phyloP scores from a whole-genome alignment of 1,140 invertebrate genomes.

The Euschistus heros region DNA sequence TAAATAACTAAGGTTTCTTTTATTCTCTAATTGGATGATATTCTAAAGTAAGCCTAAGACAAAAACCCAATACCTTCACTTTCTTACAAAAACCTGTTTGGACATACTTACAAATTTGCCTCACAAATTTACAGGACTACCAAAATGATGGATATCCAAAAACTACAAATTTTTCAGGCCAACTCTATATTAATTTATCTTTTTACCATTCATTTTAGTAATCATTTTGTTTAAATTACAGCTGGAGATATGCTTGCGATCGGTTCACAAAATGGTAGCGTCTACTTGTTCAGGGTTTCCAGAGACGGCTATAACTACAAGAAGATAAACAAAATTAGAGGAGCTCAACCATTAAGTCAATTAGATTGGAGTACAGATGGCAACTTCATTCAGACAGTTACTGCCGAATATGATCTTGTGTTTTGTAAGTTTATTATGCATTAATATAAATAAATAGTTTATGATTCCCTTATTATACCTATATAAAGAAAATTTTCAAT shows the following conservation, averaged over 20 bases:
- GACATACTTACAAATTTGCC: too few relatives aligned
- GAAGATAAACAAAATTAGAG: slow-evolving; percentile 74
- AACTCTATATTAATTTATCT: too few relatives aligned
- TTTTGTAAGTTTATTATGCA: slow-evolving; percentile 56
- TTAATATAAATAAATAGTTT: slow-evolving; percentile 7
- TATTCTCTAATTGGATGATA: too few relatives aligned
- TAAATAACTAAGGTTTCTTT: too few relatives aligned
- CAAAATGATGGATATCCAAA: too few relatives aligned
- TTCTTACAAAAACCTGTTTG: too few relatives aligned
- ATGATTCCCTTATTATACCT: neutral
- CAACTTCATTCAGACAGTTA: slow-evolving; percentile 75
- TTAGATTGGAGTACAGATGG: slow-evolving; percentile 88
- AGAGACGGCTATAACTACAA: slow-evolving; percentile 79
- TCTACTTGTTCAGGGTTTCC: slow-evolving; percentile 72
- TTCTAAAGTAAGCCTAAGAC: too few relatives aligned
- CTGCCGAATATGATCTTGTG: slow-evolving; percentile 81
- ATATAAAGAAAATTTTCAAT: too few relatives aligned
- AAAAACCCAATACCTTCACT: too few relatives aligned
- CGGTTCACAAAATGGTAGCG: slow-evolving; percentile 79
- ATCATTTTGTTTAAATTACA: slow-evolving; percentile 34
- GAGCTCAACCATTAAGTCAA: slow-evolving; percentile 66
- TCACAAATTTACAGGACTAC: too few relatives aligned
- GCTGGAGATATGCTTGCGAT: slow-evolving; percentile 82
- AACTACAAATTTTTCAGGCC: too few relatives aligned
- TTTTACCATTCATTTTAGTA: too few relatives aligned